Evolutionary conservation across 1,140 invertebrate genomes (phyloP).

Genomic region (Phymorhynchus buccinoides): DNA sequence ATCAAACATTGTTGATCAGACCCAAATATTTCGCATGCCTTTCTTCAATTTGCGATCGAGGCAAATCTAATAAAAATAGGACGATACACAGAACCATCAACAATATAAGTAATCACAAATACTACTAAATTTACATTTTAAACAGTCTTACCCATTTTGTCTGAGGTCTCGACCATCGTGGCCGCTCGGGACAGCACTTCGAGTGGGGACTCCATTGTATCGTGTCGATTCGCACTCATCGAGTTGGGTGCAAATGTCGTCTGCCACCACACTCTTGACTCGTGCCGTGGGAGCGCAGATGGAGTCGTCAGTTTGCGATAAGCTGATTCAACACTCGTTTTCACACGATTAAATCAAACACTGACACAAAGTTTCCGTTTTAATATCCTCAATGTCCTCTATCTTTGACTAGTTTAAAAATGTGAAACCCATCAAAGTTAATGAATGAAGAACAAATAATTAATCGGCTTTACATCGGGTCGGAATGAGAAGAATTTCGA

Average conservation of each 20-base stretch:
- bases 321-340: neutral
- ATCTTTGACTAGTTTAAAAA: neutral
- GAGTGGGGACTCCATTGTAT: neutral
- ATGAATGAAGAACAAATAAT: neutral
- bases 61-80: neutral
- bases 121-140: too few relatives aligned
- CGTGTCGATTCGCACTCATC: neutral
- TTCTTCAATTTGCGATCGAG: neutral
- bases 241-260: neutral
- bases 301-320: neutral
- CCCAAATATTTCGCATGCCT: conserved; percentile 3
- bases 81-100: neutral
- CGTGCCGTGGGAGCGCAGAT: neutral
- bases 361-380: neutral
- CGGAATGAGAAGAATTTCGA: neutral
- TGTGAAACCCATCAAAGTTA: neutral
- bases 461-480: conserved; percentile 6
- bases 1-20: neutral
- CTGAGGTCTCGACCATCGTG: neutral
- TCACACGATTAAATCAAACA: neutral
- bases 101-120: too few relatives aligned
- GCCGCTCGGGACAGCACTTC: neutral
- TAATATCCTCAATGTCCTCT: neutral
- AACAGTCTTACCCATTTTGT: neutral
- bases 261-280: neutral